Evolutionary conservation across 2,888 invertebrate genomes (phyloP), one percentile per base, ranked within the genome.

Genomic region (Sylvicola cinctus): DNA sequence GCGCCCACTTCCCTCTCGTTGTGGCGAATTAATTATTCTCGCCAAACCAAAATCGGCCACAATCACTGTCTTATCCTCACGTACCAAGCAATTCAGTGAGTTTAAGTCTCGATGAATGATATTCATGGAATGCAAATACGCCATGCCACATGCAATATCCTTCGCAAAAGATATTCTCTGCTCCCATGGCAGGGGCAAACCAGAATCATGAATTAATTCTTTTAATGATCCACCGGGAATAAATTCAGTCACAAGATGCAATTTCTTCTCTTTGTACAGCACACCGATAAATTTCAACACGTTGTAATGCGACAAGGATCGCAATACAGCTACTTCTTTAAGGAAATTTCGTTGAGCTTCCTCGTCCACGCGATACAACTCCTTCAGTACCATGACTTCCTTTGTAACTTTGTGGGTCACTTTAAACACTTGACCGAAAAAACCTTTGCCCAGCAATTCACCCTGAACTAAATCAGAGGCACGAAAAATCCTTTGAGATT

Each of bases 11-110:
- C 43, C 60, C 40, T 43, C 60, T 38, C 41, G 54, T 39, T 45
- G 51, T 2, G 57, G 55, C 5, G 56, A 52, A 29, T 51, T 56
- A 25, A 83, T 78, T 37, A 83, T 75, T 37, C 90, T 68, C 0
- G 91, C 90, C 42, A 93, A 61, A 0, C 93, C 93, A 58, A 93
- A 93, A 63, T 93, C 93, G 2, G 93, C 93, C 13, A 93, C 91
- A 16, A 93, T 85, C 30, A 91, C 88, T 6, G 83, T 79, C 49
- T 76, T 76, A 58, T 91, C 87, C 61, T 83, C 80, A 47, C 84
- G 66, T 32, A 91, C 83, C 44, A 93, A 68, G 55, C 91, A 93
- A 64, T 93, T 93, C 58, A 88, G 79, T 16, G 91, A 91, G 63
- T 91, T 93, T 49, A 93, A 69, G 64, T 93, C 93, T 35, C 90